These are phyloP conservation scores for Setophaga petechia DNA, from an alignment of 2,113 vertebrate species.

Conservation along the genomic window DNA sequence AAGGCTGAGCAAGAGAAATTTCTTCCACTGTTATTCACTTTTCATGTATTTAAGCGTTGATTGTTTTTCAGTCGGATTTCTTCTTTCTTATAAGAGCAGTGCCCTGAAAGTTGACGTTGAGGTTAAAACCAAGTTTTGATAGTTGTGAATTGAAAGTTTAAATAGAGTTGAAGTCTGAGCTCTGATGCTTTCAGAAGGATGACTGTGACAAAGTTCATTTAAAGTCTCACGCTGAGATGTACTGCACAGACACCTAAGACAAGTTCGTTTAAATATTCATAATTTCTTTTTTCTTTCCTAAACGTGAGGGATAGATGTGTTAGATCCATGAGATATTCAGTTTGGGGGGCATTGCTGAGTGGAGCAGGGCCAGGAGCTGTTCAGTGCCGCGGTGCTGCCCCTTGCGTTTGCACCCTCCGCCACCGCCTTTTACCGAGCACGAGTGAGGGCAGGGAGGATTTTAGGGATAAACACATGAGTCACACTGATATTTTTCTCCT, in stretches of 20 bases:
- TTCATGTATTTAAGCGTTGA: not conserved
- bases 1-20: not conserved
- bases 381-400: not conserved
- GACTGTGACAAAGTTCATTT: not conserved
- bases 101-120: not conserved
- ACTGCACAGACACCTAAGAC: not conserved
- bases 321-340: accelerated
- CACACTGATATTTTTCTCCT: not conserved
- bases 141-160: not conserved
- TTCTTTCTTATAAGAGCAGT: not conserved
- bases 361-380: not conserved
- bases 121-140: not conserved
- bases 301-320: accelerated
- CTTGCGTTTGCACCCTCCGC: not conserved
- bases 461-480: not conserved
- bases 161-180: not conserved
- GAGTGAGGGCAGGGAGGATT: not conserved
- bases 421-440: not conserved
- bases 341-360: accelerated
- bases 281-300: not conserved
- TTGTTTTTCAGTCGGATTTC: not conserved
- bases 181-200: not conserved
- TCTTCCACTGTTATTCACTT: not conserved
- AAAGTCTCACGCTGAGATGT: not conserved
- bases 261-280: not conserved